Conservation (phyloP, 2,888 invertebrate species). For the Elegia similella region DNA sequence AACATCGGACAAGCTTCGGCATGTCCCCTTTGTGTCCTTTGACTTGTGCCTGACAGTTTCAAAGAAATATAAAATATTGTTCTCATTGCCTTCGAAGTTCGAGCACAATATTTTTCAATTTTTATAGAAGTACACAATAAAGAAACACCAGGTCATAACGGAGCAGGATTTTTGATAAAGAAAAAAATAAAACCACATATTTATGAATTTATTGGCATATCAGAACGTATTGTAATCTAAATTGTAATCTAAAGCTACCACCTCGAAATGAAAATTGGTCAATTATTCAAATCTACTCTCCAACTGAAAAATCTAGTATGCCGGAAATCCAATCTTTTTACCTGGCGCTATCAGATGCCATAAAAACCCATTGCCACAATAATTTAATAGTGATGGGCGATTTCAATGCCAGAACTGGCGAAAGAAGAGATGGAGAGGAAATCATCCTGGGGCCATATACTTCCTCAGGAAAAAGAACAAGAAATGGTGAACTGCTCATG, state of each 20-base stretch:
- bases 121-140: neutral
- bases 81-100: neutral
- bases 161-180: conserved; percentile 6
- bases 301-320: conserved; percentile 22
- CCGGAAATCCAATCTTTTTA: conserved; percentile 25
- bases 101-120: neutral
- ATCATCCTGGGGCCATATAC: too few species aligned
- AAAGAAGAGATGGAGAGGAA: too few species aligned
- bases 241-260: conserved; percentile 17
- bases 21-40: neutral
- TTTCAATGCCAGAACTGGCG: too few species aligned
- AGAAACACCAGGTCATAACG: neutral
- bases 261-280: conserved; percentile 18
- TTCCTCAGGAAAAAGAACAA: too few species aligned
- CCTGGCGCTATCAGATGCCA: too few species aligned
- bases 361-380: too few species aligned
- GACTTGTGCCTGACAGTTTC: neutral
- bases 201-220: conserved; percentile 2
- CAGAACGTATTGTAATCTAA: conserved; percentile 16
- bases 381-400: too few species aligned
- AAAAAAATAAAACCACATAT: conserved; percentile 1
- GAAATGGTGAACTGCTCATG: too few species aligned
- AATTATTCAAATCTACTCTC: conserved; percentile 21
- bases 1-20: neutral
- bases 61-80: neutral